phyloP scores from a whole-genome alignment of 2,888 invertebrate species.

The Cryptus viduatorius region DNA sequence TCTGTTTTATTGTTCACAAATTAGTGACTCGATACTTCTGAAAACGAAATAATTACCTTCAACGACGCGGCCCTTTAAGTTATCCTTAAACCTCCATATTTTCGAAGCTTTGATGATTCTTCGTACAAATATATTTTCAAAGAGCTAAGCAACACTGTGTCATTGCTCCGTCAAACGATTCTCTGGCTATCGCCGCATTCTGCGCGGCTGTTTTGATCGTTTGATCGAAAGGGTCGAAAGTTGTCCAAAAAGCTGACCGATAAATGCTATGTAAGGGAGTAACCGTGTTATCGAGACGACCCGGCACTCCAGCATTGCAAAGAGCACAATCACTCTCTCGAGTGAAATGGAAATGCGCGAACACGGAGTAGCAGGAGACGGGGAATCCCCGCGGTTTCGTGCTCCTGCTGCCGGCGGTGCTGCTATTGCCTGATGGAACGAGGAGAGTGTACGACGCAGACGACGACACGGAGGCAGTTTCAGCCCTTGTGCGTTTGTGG shows the following conservation, averaged over 20 bases:
- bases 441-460: slow-evolving; percentile 47
- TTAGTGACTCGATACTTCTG: too few relatives aligned
- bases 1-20: too few relatives aligned
- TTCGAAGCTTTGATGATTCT: too few relatives aligned
- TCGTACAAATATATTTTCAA: neutral
- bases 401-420: slow-evolving; percentile 56
- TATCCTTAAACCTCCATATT: too few relatives aligned
- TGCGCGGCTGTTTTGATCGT: neutral
- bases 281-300: slow-evolving; percentile 39
- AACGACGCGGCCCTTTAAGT: too few relatives aligned
- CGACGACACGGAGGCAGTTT: slow-evolving; percentile 59
- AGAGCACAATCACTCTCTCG: slow-evolving; percentile 54
- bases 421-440: slow-evolving; percentile 43
- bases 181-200: neutral
- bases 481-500: slow-evolving; percentile 67
- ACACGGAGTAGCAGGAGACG: slow-evolving; percentile 76
- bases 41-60: too few relatives aligned
- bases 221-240: neutral
- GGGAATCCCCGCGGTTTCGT: slow-evolving; percentile 79
- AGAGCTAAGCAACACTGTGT: neutral
- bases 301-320: slow-evolving; percentile 4
- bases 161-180: neutral
- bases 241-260: slow-evolving; percentile 12
- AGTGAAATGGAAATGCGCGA: slow-evolving; percentile 80
- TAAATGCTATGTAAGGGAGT: slow-evolving; percentile 43